Conservation (phyloP, 2,888 invertebrate species). For the Lasioglossum calceatum region DNA sequence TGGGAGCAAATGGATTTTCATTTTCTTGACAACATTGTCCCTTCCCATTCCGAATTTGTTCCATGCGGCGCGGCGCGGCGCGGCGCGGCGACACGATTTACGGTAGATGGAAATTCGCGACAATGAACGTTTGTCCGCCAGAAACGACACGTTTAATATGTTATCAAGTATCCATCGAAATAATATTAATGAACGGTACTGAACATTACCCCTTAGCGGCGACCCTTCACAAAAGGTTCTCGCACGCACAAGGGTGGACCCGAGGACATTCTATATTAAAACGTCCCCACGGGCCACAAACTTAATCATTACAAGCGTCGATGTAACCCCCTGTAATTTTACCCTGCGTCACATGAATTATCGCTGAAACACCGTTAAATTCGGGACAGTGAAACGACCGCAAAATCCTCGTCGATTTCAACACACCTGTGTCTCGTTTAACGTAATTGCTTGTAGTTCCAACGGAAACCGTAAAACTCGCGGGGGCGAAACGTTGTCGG, state of each 20-base stretch:
- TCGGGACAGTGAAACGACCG: slow-evolving; percentile 13
- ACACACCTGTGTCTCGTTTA: neutral
- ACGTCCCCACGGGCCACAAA: slow-evolving; percentile 26
- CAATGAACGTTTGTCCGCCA: neutral
- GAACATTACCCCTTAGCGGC: neutral
- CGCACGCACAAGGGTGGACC: neutral
- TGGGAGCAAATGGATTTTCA: neutral
- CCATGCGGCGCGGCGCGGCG: no score
- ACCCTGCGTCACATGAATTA: slow-evolving; percentile 28
- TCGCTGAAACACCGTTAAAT: slow-evolving; percentile 24
- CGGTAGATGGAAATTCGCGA: neutral
- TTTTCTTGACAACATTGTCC: neutral
- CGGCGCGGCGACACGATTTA: neutral
- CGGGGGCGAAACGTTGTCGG: neutral
- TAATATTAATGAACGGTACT: neutral
- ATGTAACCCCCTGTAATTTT: slow-evolving; percentile 20
- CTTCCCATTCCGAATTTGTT: neutral
- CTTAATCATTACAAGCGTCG: slow-evolving; percentile 32
- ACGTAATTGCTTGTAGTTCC: slow-evolving; percentile 15
- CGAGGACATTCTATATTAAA: slow-evolving; percentile 25
- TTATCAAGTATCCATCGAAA: neutral
- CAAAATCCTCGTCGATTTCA: neutral
- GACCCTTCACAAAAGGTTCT: neutral
- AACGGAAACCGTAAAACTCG: neutral
- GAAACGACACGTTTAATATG: neutral